Percentiles rank a stretch among this genome's conserved stretches.
Evolutionary conservation across 2,797 vertebrate species (phyloP).

Genomic region (Geotria australis): DNA sequence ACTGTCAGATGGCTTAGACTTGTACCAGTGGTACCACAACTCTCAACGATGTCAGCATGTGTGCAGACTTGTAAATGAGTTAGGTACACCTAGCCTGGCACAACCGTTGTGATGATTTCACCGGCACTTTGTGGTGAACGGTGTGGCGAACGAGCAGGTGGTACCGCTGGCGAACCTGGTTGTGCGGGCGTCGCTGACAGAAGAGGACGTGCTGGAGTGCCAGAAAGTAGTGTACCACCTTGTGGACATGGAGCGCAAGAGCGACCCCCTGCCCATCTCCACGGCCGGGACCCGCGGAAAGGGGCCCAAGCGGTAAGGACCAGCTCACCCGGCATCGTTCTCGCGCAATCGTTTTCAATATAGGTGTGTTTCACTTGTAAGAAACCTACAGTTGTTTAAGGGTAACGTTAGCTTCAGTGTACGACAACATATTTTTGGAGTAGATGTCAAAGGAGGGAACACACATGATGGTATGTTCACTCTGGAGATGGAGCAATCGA

Average conservation of each 20-base stretch:
- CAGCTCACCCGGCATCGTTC: background rate
- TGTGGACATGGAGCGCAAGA: slow-evolving; percentile 97
- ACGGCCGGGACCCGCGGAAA: slow-evolving; percentile 93
- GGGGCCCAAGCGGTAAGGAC: slow-evolving; percentile 61
- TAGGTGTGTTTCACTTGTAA: background rate
- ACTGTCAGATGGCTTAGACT: too few species aligned
- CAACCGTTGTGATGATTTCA: background rate
- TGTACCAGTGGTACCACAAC: too few species aligned
- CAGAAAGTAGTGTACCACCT: slow-evolving; percentile 93
- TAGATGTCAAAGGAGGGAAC: too few species aligned
- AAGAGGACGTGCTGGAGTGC: slow-evolving; percentile 84
- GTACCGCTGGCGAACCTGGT: slow-evolving; percentile 85
- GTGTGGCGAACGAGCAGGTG: slow-evolving; percentile 19
- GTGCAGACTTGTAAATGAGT: too few species aligned
- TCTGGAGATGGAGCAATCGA: too few species aligned
- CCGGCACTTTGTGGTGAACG: background rate
- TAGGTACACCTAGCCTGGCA: too few species aligned
- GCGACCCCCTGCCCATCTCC: slow-evolving; percentile 80
- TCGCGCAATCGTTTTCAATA: too few species aligned
- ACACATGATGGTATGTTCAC: too few species aligned
- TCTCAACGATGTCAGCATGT: too few species aligned
- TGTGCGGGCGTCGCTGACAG: slow-evolving; percentile 64
- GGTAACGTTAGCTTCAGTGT: background rate
- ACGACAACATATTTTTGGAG: too few species aligned
- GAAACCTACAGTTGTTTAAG: background rate